Evolutionary conservation across 2,888 invertebrate species (phyloP).

Genomic region (Villa cingulata): DNA sequence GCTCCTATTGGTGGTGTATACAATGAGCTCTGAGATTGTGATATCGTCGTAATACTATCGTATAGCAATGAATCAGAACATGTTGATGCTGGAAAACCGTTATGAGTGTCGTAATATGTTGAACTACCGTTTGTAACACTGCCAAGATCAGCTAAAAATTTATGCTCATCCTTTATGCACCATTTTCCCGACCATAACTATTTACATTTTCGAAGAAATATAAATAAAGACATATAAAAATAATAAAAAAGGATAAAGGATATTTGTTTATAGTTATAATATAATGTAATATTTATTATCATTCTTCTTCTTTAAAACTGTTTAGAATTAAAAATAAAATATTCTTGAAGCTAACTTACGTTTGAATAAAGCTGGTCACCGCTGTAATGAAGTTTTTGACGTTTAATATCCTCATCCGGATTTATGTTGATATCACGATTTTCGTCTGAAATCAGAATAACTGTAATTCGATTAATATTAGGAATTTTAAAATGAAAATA

Average conservation of each 20-base stretch:
- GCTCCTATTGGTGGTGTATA: constrained; percentile 67
- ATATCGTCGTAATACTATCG: constrained; percentile 58
- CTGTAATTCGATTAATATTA: constrained; percentile 5
- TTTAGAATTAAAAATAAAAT: neutral
- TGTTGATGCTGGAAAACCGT: constrained; percentile 24
- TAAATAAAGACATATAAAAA: constrained; percentile 12
- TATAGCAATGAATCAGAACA: constrained; percentile 47
- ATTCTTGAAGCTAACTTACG: constrained; percentile 48
- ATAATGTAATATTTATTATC: too few species aligned
- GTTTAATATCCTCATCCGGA: constrained; percentile 75
- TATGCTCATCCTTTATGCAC: constrained; percentile 85
- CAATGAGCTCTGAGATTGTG: constrained; percentile 55
- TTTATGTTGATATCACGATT: constrained; percentile 79
- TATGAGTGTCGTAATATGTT: constrained; percentile 42
- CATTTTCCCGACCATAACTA: constrained; percentile 81
- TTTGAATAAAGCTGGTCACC: constrained; percentile 82
- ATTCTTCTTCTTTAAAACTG: too few species aligned
- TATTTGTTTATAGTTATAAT: too few species aligned
- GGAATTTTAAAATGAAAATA: neutral
- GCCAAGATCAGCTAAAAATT: constrained; percentile 69
- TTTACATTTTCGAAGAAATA: too few species aligned
- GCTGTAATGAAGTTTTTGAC: constrained; percentile 76
- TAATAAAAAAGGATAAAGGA: neutral
- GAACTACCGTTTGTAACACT: constrained; percentile 39
- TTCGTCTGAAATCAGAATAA: constrained; percentile 51